Conservation (phyloP, 2,113 vertebrate genomes). For the Crotalus tigris region DNA sequence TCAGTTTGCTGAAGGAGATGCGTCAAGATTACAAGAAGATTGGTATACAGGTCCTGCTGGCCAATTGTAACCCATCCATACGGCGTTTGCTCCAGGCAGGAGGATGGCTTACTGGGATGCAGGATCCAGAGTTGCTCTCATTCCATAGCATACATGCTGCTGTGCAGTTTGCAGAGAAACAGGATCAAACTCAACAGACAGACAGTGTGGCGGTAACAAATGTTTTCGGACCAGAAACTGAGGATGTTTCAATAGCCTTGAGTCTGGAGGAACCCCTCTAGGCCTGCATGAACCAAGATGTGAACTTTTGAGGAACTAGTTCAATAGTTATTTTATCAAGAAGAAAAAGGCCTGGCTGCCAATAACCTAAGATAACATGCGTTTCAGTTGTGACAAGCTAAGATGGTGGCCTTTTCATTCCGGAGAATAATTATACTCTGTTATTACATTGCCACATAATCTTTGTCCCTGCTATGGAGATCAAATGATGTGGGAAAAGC, state of each 20-base stretch:
- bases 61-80: constrained; percentile 75
- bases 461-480: not conserved
- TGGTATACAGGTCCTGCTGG: constrained; percentile 72
- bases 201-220: not conserved
- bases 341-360: not conserved
- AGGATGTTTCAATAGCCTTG: constrained; percentile 21
- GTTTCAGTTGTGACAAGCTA: not conserved
- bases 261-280: not conserved
- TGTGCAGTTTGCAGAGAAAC: constrained; percentile 50
- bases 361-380: not conserved
- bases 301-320: not conserved
- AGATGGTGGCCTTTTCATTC: not conserved
- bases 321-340: not conserved
- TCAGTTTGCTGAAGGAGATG: constrained; percentile 75
- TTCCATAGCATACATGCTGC: constrained; percentile 67
- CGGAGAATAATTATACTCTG: not conserved
- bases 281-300: not conserved
- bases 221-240: not conserved
- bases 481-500: not conserved
- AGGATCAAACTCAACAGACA: not conserved
- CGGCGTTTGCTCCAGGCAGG: constrained; percentile 71
- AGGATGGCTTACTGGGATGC: constrained; percentile 61
- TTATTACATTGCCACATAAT: not conserved
- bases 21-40: constrained; percentile 71
- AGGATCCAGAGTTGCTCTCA: constrained; percentile 48